Evolutionary conservation across 1,140 invertebrate genomes (phyloP), one percentile per base, ranked within the genome.

Genomic region (Sinonovacula constricta): DNA sequence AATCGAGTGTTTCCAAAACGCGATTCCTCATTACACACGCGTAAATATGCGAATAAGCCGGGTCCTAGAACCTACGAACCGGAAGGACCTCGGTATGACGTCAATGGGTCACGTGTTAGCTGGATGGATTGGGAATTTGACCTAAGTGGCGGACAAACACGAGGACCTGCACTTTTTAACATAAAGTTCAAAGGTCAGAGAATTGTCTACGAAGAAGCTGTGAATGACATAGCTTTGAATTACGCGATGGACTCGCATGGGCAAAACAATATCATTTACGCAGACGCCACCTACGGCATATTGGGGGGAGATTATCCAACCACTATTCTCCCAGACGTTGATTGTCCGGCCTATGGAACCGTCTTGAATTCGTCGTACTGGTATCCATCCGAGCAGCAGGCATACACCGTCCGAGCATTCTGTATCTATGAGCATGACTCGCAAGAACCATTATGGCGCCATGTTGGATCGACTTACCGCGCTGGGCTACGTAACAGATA

Each of bases 161-260:
- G 74, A 3, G 74, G 74, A 22, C 74, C 74, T 18, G 74, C 74
- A 12, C 34, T 77, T 30, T 77, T 77, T 51, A 59, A 77, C 22
- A 68, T 77, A 5, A 77, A 62, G 18, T 77, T 77, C 45, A 68
- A 59, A 34, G 36, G 49, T 31, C 56, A 77, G 22, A 83, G 83
- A 45, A 85, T 87, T 4, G 74, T 81, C 0, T 87, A 87, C 36
- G 85, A 86, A 66, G 54, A 82, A 1, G 68, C 80, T 7, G 45
- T 85, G 28, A 80, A 85, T 24, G 85, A 86, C 34, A 81, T 85
- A 12, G 56, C 63, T 31, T 60, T 82, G 1, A 57, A 68, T 34
- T 77, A 77, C 34, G 74, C 74, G 4, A 77, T 57, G 34, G 74
- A 77, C 28, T 68, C 74, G 0, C 66, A 68, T 36, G 51, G 53